phyloP scores from a whole-genome alignment of 1,140 invertebrate genomes.

The Drosophila ogumai region DNA sequence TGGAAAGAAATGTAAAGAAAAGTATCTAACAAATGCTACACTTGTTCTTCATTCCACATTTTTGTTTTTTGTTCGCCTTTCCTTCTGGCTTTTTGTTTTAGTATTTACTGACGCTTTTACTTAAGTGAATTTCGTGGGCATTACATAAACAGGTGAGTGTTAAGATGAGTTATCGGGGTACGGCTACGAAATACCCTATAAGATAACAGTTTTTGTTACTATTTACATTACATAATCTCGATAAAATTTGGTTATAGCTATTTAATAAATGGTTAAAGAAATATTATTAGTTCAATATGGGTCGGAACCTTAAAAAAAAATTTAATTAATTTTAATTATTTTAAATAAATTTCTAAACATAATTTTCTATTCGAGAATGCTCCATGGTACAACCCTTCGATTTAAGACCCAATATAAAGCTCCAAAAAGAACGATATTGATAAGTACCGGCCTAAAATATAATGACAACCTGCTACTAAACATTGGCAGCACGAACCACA shows the following conservation, averaged over 20 bases:
- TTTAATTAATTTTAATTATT: no score
- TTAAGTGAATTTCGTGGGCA: slow-evolving; percentile 65
- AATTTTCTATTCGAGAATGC: not conserved
- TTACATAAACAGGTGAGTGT: slow-evolving; percentile 70
- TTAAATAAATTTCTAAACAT: no score
- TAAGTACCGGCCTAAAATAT: slow-evolving; percentile 9
- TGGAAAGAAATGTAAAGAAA: slow-evolving; percentile 37
- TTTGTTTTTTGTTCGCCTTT: not conserved
- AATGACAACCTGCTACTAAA: slow-evolving; percentile 5
- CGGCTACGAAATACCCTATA: slow-evolving; percentile 26
- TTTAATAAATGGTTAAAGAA: no score
- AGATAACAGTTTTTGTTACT: no score
- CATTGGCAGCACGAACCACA: slow-evolving; percentile 31
- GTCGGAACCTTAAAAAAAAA: not conserved
- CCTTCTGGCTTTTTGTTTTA: slow-evolving; percentile 36
- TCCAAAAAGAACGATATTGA: not conserved
- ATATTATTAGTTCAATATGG: no score
- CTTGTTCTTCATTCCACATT: slow-evolving; percentile 32
- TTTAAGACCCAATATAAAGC: not conserved
- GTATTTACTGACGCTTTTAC: slow-evolving; percentile 57
- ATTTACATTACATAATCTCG: not conserved
- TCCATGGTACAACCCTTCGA: not conserved
- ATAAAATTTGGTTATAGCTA: no score
- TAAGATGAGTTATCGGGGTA: not conserved
- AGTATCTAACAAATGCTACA: slow-evolving; percentile 63